A percentile compares a stretch with the other conserved stretches of the same genome.
Conservation (phyloP, 2,888 invertebrate species). For the Lepetodrilus schrolli region DNA sequence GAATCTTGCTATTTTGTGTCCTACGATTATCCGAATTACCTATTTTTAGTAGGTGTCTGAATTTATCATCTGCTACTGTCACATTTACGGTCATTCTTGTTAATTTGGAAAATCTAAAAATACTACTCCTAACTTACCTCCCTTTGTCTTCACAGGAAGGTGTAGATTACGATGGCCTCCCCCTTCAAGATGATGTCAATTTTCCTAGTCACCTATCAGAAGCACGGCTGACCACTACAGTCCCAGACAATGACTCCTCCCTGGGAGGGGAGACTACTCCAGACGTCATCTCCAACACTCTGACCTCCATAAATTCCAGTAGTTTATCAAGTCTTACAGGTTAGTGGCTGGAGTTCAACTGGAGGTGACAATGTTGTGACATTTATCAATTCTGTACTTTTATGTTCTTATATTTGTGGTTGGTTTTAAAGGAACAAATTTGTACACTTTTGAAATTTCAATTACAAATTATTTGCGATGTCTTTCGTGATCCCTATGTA, state of each 20-base stretch:
- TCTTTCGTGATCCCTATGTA: too few species aligned
- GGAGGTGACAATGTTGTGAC: not conserved
- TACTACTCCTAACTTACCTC: not conserved
- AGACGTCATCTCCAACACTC: conserved; percentile 30
- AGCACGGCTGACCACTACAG: conserved; percentile 30
- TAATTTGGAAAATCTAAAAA: not conserved
- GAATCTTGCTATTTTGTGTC: too few species aligned
- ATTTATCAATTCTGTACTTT: not conserved
- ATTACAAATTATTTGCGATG: too few species aligned
- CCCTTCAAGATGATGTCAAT: conserved; percentile 51
- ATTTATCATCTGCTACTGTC: not conserved
- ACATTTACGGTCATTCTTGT: not conserved
- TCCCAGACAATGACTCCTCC: not conserved
- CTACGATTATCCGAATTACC: too few species aligned
- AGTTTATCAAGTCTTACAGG: not conserved
- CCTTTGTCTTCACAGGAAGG: conserved; percentile 55
- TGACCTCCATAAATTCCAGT: conserved; percentile 32
- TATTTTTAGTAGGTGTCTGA: too few species aligned
- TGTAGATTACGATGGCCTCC: conserved; percentile 61
- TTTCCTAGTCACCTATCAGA: conserved; percentile 59
- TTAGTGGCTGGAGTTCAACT: not conserved
- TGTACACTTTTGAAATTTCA: too few species aligned
- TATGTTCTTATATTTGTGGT: not conserved
- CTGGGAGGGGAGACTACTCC: conserved; percentile 34
- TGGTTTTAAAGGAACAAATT: not conserved